These are phyloP conservation scores for Solea senegalensis DNA, from an alignment of 2,113 vertebrate species.

Conservation along the genomic window DNA sequence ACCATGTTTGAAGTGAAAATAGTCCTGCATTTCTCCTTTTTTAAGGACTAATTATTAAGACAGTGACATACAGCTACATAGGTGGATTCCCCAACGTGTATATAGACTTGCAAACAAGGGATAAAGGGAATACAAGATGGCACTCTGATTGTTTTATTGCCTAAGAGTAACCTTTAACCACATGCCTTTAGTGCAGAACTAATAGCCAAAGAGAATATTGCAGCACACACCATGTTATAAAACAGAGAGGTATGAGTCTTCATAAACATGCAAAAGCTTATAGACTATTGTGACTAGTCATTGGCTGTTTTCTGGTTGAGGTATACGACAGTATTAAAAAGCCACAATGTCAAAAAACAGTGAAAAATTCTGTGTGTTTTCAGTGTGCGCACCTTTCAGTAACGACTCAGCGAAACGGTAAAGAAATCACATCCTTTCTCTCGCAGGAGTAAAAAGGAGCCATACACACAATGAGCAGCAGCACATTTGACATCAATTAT, in stretches of 20 bases:
- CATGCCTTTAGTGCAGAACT: background rate
- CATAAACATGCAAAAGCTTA: background rate
- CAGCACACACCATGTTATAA: background rate
- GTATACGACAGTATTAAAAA: no score
- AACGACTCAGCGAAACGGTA: no score
- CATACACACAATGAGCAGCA: background rate
- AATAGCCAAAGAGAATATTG: no score
- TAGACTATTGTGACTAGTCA: background rate
- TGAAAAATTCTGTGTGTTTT: no score
- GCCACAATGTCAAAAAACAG: no score
- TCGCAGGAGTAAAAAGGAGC: no score
- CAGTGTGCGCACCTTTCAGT: no score
- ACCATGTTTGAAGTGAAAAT: background rate
- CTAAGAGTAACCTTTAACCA: background rate
- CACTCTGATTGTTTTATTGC: background rate
- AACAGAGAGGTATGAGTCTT: background rate
- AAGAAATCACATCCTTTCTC: no score
- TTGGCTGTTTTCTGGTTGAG: no score
- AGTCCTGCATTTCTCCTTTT: background rate
- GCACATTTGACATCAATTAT: conserved; percentile 54
- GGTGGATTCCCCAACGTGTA: background rate
- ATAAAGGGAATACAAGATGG: background rate
- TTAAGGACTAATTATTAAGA: background rate
- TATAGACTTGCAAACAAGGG: no score
- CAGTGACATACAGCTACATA: background rate